These are phyloP conservation scores for Felis chaus DNA, from an alignment of 2,113 vertebrate genomes.

Conservation along the genomic window DNA sequence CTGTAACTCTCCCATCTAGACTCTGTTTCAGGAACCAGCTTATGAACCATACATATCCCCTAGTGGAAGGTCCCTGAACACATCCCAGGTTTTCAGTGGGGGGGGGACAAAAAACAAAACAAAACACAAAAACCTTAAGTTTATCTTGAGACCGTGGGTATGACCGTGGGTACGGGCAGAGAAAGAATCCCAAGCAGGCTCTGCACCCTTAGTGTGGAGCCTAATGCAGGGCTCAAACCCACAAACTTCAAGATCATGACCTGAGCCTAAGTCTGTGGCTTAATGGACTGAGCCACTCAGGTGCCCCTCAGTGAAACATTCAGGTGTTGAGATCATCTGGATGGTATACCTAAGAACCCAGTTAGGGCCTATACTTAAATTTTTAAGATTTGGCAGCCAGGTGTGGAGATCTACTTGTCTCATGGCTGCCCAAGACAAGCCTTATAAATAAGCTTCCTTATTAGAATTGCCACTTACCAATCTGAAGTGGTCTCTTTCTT, in stretches of 20 bases:
- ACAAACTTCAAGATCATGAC: too few relatives aligned
- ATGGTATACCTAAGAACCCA: not conserved
- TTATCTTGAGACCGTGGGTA: too few relatives aligned
- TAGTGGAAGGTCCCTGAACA: not conserved
- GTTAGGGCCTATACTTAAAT: not conserved
- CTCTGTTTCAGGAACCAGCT: not conserved
- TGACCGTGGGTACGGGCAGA: too few relatives aligned
- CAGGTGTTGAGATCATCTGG: not conserved
- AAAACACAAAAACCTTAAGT: too few relatives aligned
- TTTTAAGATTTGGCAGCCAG: not conserved
- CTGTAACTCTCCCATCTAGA: not conserved
- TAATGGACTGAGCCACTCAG: too few relatives aligned
- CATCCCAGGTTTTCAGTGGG: not conserved
- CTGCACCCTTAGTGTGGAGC: too few relatives aligned
- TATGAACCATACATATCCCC: not conserved
- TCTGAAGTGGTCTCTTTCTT: not conserved
- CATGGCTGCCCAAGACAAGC: not conserved
- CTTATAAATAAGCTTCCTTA: not conserved
- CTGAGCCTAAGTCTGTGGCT: too few relatives aligned
- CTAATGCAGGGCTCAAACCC: too few relatives aligned
- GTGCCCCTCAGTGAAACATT: too few relatives aligned
- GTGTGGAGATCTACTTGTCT: not conserved
- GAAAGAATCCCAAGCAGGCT: too few relatives aligned
- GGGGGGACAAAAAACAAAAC: too few relatives aligned
- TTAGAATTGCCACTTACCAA: not conserved